Evolutionary conservation across 2,113 vertebrate genomes (phyloP).

Genomic region (Brienomyrus brachyistius): DNA sequence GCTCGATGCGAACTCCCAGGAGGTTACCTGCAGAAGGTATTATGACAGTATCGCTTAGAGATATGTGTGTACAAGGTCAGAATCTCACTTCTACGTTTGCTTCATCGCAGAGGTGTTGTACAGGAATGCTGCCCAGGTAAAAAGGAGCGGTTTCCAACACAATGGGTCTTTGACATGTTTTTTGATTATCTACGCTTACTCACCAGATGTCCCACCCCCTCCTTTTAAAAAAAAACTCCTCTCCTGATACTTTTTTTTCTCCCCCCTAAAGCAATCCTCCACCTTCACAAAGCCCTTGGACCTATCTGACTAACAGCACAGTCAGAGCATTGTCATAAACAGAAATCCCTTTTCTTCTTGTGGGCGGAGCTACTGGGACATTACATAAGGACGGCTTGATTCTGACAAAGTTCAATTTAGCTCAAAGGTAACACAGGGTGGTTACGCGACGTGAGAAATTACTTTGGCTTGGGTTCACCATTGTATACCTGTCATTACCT

Average conservation of each 20-base stretch:
- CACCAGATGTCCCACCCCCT: conserved; percentile 22
- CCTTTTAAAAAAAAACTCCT: neutral
- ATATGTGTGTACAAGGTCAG: neutral
- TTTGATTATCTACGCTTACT: conserved; percentile 52
- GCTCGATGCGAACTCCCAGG: neutral
- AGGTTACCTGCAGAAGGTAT: no score
- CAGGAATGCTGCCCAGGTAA: conserved; percentile 36
- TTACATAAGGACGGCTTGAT: conserved; percentile 36
- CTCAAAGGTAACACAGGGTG: conserved; percentile 18
- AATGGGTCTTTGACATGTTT: conserved; percentile 48
- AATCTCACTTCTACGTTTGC: neutral
- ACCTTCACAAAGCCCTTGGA: conserved; percentile 10
- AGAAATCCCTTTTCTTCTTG: conserved; percentile 33
- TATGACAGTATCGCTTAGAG: neutral
- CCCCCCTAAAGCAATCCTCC: neutral
- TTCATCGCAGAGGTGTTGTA: neutral
- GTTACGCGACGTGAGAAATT: conserved; percentile 6
- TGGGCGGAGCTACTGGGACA: conserved; percentile 22
- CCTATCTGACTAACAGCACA: conserved; percentile 25
- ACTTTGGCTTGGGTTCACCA: conserved; percentile 19
- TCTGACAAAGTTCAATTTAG: conserved; percentile 31
- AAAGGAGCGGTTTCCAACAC: conserved; percentile 39
- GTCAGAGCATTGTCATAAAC: conserved; percentile 26
- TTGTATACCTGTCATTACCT: conserved; percentile 19
- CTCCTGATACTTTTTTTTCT: conserved; percentile 38